Conservation (phyloP, 1,140 invertebrate species). For the Polypedilum vanderplanki region DNA sequence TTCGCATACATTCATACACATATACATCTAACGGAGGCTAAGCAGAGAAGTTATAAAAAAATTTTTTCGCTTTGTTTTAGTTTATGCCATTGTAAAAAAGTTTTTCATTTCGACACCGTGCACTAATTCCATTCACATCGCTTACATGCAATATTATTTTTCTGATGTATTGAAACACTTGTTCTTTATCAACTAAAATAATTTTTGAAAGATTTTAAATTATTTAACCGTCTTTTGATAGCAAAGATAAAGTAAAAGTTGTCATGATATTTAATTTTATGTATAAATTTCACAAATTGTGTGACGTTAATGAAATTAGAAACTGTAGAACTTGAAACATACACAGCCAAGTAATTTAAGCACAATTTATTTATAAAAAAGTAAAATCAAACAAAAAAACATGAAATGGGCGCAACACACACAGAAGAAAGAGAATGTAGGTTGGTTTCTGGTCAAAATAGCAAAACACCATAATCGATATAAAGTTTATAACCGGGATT, state of each 20-base stretch:
- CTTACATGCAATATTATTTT: background rate
- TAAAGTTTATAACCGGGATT: background rate
- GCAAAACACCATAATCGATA: conserved; percentile 1
- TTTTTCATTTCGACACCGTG: background rate
- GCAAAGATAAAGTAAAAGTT: too few relatives aligned
- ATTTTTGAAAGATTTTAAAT: background rate
- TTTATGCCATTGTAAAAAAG: too few relatives aligned
- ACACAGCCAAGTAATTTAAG: background rate
- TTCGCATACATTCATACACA: too few relatives aligned
- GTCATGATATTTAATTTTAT: too few relatives aligned
- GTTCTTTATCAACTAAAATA: background rate
- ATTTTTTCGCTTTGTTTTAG: too few relatives aligned
- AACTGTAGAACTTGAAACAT: background rate
- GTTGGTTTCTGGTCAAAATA: background rate
- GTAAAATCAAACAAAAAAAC: conserved; percentile 19
- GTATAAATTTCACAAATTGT: too few relatives aligned
- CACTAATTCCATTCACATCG: conserved; percentile 4
- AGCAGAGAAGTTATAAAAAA: too few relatives aligned
- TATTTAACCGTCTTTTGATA: too few relatives aligned
- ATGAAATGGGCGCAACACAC: background rate
- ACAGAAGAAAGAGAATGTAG: too few relatives aligned
- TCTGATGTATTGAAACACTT: background rate
- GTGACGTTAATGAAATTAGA: conserved; percentile 18
- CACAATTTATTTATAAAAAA: background rate
- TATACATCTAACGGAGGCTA: too few relatives aligned